phyloP scores from a whole-genome alignment of 2,888 invertebrate species.

The Junonia oenone region DNA sequence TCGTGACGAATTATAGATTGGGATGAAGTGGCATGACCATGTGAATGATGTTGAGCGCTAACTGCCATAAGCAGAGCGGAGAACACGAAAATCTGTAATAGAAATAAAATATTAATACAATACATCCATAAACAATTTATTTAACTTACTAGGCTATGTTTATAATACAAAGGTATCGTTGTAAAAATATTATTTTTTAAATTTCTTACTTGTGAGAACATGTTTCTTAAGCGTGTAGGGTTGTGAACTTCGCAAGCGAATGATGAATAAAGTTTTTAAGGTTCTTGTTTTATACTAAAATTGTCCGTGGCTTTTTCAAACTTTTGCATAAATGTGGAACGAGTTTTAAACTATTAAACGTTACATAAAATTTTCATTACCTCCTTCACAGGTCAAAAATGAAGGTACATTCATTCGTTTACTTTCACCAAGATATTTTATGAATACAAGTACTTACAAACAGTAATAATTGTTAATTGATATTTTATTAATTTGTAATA shows the following conservation, averaged over 20 bases:
- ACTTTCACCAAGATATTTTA: not conserved
- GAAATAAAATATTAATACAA: no score
- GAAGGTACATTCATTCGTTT: not conserved
- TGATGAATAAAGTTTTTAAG: conserved; percentile 40
- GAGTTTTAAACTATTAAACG: conserved; percentile 9
- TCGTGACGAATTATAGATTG: conserved; percentile 34
- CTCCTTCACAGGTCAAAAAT: conserved; percentile 11
- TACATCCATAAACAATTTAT: no score
- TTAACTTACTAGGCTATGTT: no score
- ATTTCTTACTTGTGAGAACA: conserved; percentile 45
- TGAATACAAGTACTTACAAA: not conserved
- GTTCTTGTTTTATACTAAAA: not conserved
- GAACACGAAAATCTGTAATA: conserved; percentile 22
- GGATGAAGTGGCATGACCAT: conserved; percentile 32
- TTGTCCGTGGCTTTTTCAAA: no score
- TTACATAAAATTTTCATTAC: conserved; percentile 12
- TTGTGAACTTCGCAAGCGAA: conserved; percentile 40
- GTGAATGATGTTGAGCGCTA: conserved; percentile 41
- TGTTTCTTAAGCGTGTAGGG: conserved; percentile 36
- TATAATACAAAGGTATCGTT: not conserved
- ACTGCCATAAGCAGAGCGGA: conserved; percentile 32
- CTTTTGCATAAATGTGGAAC: conserved; percentile 5
- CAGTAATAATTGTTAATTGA: not conserved
- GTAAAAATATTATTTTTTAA: no score
- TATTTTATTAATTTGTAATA: not conserved